Percentiles rank a stretch among this genome's conserved stretches.
Evolutionary conservation across 2,888 invertebrate species (phyloP).

Genomic region (Drosophila prolongata): DNA sequence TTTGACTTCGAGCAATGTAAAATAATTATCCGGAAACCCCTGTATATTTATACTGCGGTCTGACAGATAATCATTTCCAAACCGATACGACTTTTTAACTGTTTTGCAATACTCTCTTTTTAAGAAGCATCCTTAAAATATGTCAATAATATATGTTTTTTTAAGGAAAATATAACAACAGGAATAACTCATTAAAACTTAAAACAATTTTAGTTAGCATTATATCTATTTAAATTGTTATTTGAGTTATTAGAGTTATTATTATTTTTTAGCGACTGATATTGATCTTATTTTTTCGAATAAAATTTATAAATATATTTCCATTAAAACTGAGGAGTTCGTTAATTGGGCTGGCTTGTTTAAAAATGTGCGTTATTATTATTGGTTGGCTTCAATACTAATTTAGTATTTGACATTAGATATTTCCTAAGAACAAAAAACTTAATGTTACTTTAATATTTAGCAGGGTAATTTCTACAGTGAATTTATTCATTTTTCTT

Average conservation of each 20-base stretch:
- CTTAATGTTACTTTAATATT: slow-evolving; percentile 1
- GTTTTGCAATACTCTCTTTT: no score
- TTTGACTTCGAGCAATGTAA: not conserved
- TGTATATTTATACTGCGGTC: not conserved
- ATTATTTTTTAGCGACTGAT: no score
- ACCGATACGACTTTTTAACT: no score
- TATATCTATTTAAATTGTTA: no score
- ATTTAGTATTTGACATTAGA: slow-evolving; percentile 10
- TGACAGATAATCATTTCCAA: no score
- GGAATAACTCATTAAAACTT: no score
- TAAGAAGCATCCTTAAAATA: no score
- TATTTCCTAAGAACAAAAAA: slow-evolving; percentile 5
- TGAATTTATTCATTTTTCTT: not conserved
- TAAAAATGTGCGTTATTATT: not conserved
- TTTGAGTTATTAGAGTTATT: no score
- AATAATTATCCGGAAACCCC: no score
- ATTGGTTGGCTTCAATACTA: slow-evolving; percentile 16
- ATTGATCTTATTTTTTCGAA: not conserved
- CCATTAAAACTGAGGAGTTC: not conserved
- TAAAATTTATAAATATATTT: not conserved
- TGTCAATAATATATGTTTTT: no score
- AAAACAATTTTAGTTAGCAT: no score
- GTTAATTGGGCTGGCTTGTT: not conserved
- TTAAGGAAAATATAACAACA: no score
- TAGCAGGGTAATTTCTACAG: not conserved